phyloP scores from a whole-genome alignment of 2,797 vertebrate genomes.

The Argentina silus region DNA sequence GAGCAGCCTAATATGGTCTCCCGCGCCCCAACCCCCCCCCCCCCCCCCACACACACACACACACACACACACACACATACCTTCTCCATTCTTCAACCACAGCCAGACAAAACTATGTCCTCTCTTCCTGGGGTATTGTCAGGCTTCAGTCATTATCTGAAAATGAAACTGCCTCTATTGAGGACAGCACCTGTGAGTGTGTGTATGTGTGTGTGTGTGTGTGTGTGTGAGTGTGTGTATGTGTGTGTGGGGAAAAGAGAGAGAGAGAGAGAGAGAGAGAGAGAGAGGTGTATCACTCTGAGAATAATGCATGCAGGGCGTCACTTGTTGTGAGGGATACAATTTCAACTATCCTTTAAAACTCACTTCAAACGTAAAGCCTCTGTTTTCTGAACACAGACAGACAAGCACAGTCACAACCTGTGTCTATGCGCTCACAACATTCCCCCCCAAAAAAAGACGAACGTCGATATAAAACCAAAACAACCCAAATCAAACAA shows the following conservation, averaged over 20 bases:
- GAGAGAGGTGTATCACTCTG: background rate
- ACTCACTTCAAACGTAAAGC: too few species aligned
- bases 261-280: background rate
- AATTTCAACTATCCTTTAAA: too few species aligned
- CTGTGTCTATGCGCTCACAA: background rate
- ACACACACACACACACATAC: too few species aligned
- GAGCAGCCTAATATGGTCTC: too few species aligned
- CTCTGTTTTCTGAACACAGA: too few species aligned
- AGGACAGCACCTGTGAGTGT: conserved; percentile 10
- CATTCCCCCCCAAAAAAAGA: too few species aligned
- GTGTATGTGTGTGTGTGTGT: conserved; percentile 16
- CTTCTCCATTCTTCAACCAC: background rate
- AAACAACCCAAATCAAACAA: too few species aligned
- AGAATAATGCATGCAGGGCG: too few species aligned
- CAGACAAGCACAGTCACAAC: too few species aligned
- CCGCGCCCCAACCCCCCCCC: too few species aligned
- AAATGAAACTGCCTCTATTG: conserved; percentile 20
- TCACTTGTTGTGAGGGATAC: background rate
- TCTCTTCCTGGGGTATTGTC: conserved; percentile 9
- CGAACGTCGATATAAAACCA: too few species aligned
- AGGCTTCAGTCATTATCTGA: conserved; percentile 25
- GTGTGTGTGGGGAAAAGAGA: conserved; percentile 3
- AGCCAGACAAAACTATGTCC: background rate
- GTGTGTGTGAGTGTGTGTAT: conserved; percentile 8
- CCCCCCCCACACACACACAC: too few species aligned